phyloP scores from a whole-genome alignment of 2,797 vertebrate genomes.

The Mallotus villosus region DNA sequence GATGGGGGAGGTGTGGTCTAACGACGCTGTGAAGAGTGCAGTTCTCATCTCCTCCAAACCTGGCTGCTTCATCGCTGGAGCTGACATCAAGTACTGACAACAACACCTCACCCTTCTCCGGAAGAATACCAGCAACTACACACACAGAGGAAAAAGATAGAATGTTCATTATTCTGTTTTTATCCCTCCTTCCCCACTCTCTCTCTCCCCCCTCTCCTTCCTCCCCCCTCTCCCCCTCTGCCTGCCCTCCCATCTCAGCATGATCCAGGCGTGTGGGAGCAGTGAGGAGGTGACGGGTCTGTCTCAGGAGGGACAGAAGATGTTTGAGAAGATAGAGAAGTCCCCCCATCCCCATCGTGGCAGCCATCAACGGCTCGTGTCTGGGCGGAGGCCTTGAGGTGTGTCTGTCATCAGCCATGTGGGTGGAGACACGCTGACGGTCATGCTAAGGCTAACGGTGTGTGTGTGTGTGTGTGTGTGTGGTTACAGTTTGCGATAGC shows the following conservation, averaged over 20 bases:
- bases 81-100: constrained; percentile 76
- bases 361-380: constrained; percentile 83
- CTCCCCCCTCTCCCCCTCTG: not conserved
- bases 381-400: constrained; percentile 85
- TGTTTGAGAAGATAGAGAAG: constrained; percentile 78
- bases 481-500: constrained; percentile 74
- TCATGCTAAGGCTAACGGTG: not conserved
- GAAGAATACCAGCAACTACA: no score
- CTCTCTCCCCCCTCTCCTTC: not conserved
- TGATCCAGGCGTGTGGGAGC: constrained; percentile 77
- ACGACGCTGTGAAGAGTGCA: constrained; percentile 70
- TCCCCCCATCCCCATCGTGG: constrained; percentile 81
- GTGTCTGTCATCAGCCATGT: not conserved
- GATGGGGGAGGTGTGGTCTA: constrained; percentile 83
- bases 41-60: constrained; percentile 84
- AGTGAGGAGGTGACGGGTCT: constrained; percentile 73
- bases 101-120: not conserved
- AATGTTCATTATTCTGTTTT: no score
- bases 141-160: no score
- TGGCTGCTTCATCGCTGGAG: constrained; percentile 81
- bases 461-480: constrained; percentile 11
- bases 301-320: constrained; percentile 79
- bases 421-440: no score
- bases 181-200: not conserved
- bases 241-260: constrained; percentile 60